phyloP scores from a whole-genome alignment of 2,888 invertebrate genomes.

The Chalcosyrphus nemorum region DNA sequence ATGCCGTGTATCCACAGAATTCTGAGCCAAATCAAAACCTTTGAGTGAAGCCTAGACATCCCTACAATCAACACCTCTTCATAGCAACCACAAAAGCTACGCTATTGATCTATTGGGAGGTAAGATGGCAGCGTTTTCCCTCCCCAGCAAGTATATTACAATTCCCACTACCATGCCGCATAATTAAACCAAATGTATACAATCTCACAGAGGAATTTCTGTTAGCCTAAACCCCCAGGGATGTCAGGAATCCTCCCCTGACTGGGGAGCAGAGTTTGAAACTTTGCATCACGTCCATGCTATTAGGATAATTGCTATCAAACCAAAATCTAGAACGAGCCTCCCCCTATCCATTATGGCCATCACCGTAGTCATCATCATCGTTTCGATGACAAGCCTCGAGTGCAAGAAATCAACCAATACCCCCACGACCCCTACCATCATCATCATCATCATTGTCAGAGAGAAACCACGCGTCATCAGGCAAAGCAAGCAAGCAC shows the following conservation, averaged over 20 bases:
- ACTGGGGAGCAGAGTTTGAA: constrained; percentile 6
- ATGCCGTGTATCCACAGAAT: too few relatives aligned
- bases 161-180: background rate
- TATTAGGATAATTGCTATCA: constrained; percentile 44
- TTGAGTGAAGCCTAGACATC: too few relatives aligned
- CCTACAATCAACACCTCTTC: too few relatives aligned
- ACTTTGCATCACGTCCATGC: constrained; percentile 28
- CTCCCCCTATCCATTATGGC: constrained; percentile 12
- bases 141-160: too few relatives aligned
- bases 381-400: constrained; percentile 25
- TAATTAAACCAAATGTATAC: too few relatives aligned
- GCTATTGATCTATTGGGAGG: too few relatives aligned
- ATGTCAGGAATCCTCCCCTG: background rate
- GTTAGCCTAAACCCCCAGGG: background rate
- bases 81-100: too few relatives aligned
- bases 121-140: too few relatives aligned
- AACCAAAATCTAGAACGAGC: background rate
- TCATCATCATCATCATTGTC: background rate
- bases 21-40: too few relatives aligned
- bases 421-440: too few relatives aligned
- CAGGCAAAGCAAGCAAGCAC: background rate
- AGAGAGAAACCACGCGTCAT: background rate
- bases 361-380: constrained; percentile 32
- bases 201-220: too few relatives aligned
- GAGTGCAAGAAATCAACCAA: constrained; percentile 19